A percentile compares a stretch with the other conserved stretches of the same genome.
Evolutionary conservation across 2,888 invertebrate genomes (phyloP).

Genomic region (Craniophora ligustri): DNA sequence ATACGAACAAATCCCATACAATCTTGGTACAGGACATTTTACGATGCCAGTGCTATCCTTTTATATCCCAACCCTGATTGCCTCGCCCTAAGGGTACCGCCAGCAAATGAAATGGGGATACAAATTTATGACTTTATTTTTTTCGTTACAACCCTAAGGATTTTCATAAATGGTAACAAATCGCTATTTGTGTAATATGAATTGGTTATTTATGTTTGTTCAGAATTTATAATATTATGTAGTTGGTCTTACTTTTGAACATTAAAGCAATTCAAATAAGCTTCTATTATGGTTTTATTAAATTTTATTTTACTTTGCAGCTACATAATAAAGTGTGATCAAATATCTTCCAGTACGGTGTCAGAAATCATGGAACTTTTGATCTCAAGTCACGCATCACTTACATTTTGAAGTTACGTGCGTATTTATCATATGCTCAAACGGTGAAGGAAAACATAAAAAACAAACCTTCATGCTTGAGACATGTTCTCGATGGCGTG

Average conservation of each 20-base stretch:
- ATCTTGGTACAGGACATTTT: slow-evolving; percentile 82
- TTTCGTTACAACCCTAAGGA: slow-evolving; percentile 56
- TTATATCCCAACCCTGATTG: slow-evolving; percentile 85
- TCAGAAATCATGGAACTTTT: no score
- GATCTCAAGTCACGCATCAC: no score
- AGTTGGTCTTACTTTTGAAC: slow-evolving; percentile 28
- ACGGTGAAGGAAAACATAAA: no score
- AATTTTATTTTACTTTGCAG: no score
- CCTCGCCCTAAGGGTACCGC: slow-evolving; percentile 68
- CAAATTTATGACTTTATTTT: slow-evolving; percentile 69
- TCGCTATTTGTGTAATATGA: slow-evolving; percentile 49
- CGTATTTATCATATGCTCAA: no score
- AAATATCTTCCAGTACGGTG: no score
- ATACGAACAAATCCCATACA: slow-evolving; percentile 78
- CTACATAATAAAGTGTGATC: no score
- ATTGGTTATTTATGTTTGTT: slow-evolving; percentile 40
- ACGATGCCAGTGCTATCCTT: slow-evolving; percentile 79
- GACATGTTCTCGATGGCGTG: no score
- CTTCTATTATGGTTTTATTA: no score
- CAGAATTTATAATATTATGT: slow-evolving; percentile 15
- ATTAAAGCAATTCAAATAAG: not conserved
- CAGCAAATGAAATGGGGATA: slow-evolving; percentile 69
- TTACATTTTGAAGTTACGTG: no score
- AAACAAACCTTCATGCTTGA: no score
- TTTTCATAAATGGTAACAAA: slow-evolving; percentile 67